A percentile compares a stretch with the other conserved stretches of the same genome.
phyloP scores from a whole-genome alignment of 1,140 invertebrate species.

The Frieseomelitta varia region DNA sequence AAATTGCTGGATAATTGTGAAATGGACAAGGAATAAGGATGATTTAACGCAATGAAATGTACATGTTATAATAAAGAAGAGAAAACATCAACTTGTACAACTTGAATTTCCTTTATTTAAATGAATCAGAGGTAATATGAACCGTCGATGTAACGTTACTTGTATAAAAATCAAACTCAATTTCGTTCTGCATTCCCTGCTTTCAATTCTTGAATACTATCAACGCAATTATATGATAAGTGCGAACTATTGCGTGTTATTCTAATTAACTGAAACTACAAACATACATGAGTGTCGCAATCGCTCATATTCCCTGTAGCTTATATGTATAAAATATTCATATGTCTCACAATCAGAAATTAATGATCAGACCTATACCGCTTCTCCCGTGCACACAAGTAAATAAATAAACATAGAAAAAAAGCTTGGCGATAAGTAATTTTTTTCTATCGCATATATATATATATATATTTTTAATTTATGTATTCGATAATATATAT shows the following conservation, averaged over 20 bases:
- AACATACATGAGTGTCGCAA: constrained; percentile 33
- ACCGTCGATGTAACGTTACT: constrained; percentile 18
- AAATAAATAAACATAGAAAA: constrained; percentile 63
- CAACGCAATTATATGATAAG: constrained; percentile 32
- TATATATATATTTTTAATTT: constrained; percentile 4
- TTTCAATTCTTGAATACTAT: neutral
- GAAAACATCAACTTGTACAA: constrained; percentile 14
- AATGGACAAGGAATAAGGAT: neutral
- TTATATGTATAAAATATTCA: constrained; percentile 60
- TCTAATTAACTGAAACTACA: constrained; percentile 40
- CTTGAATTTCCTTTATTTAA: constrained; percentile 61
- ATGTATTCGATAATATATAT: no score
- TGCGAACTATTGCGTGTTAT: constrained; percentile 26
- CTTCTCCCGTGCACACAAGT: constrained; percentile 40
- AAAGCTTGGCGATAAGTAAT: constrained; percentile 31
- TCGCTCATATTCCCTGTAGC: constrained; percentile 40
- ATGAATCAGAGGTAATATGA: constrained; percentile 51
- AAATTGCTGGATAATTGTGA: neutral
- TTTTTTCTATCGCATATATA: constrained; percentile 1
- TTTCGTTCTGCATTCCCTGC: neutral
- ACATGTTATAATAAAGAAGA: neutral
- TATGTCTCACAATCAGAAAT: constrained; percentile 65
- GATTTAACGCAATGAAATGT: neutral
- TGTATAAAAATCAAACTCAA: constrained; percentile 39
- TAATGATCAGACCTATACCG: constrained; percentile 56